A percentile compares a stretch with the other conserved stretches of the same genome.
phyloP scores from a whole-genome alignment of 37 sponge, comb jelly and placozoan species.

The Tethya wilhelma region DNA sequence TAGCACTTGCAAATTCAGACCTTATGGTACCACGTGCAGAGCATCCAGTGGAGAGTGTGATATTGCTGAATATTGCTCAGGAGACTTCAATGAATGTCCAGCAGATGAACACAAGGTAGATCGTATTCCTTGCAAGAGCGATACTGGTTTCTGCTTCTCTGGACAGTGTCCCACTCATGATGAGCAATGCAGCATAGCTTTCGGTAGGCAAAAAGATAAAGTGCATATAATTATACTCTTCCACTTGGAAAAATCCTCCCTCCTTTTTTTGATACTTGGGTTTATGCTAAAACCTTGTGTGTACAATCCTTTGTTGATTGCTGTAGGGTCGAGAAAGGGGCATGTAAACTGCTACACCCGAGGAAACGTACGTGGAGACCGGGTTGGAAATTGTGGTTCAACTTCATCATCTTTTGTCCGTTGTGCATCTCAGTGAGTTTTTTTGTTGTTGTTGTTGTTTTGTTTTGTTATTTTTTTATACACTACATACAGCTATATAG shows the following conservation, averaged over 20 bases:
- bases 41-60: constrained; percentile 47
- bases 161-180: constrained; percentile 42
- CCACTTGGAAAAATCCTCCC: no score
- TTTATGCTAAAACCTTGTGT: no score
- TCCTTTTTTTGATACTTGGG: no score
- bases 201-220: no score
- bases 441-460: background rate
- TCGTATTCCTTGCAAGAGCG: constrained; percentile 32
- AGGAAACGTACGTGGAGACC: constrained; percentile 27
- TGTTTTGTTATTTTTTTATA: no score
- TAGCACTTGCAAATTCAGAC: constrained; percentile 20
- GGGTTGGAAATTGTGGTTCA: constrained; percentile 57
- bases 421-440: constrained; percentile 37
- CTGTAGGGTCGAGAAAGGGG: constrained; percentile 12
- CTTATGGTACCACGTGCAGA: constrained; percentile 57
- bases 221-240: no score
- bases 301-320: no score
- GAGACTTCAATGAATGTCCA: constrained; percentile 53
- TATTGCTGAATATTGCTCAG: constrained; percentile 56
- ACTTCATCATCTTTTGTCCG: constrained; percentile 1
- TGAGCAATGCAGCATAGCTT: constrained; percentile 27
- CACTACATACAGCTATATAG: no score
- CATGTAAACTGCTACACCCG: constrained; percentile 18
- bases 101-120: constrained; percentile 22
- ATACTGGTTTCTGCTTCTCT: constrained; percentile 42